phyloP scores from a whole-genome alignment of 2,113 vertebrate species.

The Catharus bicknelli region DNA sequence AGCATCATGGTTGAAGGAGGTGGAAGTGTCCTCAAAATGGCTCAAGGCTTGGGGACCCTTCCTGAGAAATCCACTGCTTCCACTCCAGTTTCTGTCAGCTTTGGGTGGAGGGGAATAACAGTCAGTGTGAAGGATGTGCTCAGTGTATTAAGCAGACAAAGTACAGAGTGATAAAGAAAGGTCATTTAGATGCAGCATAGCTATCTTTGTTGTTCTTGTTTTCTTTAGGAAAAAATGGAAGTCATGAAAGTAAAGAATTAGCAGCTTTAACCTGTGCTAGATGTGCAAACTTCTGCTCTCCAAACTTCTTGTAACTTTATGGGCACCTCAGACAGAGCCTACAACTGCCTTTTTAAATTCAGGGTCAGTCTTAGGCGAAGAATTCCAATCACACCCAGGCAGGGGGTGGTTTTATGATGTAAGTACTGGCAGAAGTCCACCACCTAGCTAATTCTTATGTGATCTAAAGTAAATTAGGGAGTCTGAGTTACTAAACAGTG shows the following conservation, averaged over 20 bases:
- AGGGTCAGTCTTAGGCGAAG: slow-evolving; percentile 44
- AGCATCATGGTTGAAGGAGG: background rate
- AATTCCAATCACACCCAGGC: slow-evolving; percentile 63
- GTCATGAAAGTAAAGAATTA: slow-evolving; percentile 17
- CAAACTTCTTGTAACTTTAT: slow-evolving; percentile 34
- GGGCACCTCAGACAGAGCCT: slow-evolving; percentile 35
- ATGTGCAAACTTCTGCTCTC: background rate
- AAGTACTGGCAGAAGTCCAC: slow-evolving; percentile 60
- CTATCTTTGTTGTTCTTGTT: slow-evolving; percentile 23
- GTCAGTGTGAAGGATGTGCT: slow-evolving; percentile 4
- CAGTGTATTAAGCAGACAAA: slow-evolving; percentile 4
- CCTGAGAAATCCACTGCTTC: background rate
- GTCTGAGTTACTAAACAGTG: background rate
- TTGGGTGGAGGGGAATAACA: background rate
- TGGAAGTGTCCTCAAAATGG: background rate
- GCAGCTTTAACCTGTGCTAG: background rate
- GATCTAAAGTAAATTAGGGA: slow-evolving; percentile 40
- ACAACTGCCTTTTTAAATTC: slow-evolving; percentile 43
- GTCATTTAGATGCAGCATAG: slow-evolving; percentile 20
- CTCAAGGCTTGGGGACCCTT: background rate
- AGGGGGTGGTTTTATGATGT: slow-evolving; percentile 64
- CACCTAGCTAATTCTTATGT: slow-evolving; percentile 44
- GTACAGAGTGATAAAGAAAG: slow-evolving; percentile 28
- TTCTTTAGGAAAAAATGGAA: slow-evolving; percentile 21
- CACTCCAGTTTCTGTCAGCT: background rate